These are phyloP conservation scores for Nematopogon swammerdamellus DNA, from an alignment of 2,888 invertebrate species.

Conservation along the genomic window DNA sequence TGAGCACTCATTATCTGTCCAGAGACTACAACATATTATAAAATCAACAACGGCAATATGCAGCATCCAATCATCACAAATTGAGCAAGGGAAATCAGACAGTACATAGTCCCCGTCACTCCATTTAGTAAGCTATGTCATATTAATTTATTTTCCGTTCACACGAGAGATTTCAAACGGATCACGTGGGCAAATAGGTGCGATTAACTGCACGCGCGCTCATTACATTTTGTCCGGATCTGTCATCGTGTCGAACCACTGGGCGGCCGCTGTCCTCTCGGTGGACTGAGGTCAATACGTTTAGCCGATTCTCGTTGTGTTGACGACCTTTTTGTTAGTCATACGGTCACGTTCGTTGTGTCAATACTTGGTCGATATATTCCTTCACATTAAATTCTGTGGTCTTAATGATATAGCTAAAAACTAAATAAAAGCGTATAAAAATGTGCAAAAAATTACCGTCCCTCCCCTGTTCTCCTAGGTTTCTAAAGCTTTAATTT, in stretches of 20 bases:
- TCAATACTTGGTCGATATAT: too few species aligned
- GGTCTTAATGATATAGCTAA: too few species aligned
- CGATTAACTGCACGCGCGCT: constrained; percentile 27
- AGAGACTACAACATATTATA: too few species aligned
- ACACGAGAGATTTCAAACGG: background rate
- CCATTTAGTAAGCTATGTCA: background rate
- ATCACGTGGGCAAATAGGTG: constrained; percentile 13
- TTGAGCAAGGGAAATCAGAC: background rate
- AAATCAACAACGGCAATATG: background rate
- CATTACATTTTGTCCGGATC: constrained; percentile 32
- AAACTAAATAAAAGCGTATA: too few species aligned
- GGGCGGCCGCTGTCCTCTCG: constrained; percentile 13
- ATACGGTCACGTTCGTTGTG: too few species aligned
- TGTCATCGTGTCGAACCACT: constrained; percentile 23
- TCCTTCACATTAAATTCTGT: too few species aligned
- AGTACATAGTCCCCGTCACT: background rate
- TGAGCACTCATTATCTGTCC: too few species aligned
- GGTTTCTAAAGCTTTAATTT: too few species aligned
- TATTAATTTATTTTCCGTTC: background rate
- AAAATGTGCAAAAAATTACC: too few species aligned
- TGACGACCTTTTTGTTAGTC: background rate
- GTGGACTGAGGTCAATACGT: background rate
- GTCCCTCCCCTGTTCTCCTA: too few species aligned
- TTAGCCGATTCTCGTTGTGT: background rate
- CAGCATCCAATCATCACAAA: background rate